Percentiles rank a stretch among this genome's conserved stretches.
Evolutionary conservation across 1,140 invertebrate genomes (phyloP).

Genomic region (Plutomurus gul): DNA sequence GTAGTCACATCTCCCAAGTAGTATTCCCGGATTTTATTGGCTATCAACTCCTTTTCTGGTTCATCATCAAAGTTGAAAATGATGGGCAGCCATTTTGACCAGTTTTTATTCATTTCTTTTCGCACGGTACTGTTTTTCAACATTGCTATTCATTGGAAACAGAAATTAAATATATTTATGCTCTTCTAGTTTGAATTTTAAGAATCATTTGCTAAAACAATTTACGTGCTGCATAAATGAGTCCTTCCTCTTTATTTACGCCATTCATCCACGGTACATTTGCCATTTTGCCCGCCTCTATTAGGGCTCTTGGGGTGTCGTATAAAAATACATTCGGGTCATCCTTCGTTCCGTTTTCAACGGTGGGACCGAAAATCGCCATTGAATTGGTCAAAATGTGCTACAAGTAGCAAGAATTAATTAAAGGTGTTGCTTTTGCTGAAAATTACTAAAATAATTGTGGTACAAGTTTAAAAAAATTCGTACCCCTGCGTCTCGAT

Average conservation of each 20-base stretch:
- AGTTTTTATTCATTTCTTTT: constrained; percentile 35
- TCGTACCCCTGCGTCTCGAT: not conserved
- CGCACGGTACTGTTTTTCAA: not conserved
- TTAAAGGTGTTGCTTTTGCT: not conserved
- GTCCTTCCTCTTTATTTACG: constrained; percentile 25
- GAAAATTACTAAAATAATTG: no score
- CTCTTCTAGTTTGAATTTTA: not conserved
- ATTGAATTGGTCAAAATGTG: not conserved
- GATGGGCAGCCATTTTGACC: constrained; percentile 36
- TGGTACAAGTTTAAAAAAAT: no score
- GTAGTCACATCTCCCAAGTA: not conserved
- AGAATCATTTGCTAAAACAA: no score
- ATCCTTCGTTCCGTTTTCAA: not conserved
- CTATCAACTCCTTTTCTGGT: not conserved
- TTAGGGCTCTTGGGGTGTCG: not conserved
- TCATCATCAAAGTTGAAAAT: constrained; percentile 30
- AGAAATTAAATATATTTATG: not conserved
- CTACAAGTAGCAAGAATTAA: not conserved
- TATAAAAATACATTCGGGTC: not conserved
- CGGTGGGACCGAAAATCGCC: not conserved
- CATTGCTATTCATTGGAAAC: not conserved
- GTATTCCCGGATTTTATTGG: not conserved
- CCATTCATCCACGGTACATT: constrained; percentile 70
- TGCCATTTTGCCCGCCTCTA: not conserved
- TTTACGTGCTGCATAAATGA: constrained; percentile 2